phyloP scores from a whole-genome alignment of 2,113 vertebrate genomes.

The Origma solitaria region DNA sequence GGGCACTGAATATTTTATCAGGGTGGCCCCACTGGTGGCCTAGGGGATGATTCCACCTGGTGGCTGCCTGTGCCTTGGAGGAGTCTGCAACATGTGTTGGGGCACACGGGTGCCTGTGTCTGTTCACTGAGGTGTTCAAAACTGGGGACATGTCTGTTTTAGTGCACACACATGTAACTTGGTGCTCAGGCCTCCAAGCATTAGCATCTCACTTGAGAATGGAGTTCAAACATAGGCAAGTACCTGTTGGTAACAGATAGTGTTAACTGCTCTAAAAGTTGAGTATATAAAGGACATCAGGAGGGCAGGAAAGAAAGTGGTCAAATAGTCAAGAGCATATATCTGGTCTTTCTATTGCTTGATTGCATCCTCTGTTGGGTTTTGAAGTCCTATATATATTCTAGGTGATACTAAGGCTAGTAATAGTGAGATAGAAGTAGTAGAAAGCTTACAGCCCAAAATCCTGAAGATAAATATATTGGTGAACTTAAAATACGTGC shows the following conservation, averaged over 20 bases:
- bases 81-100: not conserved
- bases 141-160: not conserved
- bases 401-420: not conserved
- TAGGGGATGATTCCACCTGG: not conserved
- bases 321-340: not conserved
- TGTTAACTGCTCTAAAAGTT: not conserved
- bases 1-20: not conserved
- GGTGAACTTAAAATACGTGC: not conserved
- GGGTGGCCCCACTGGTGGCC: not conserved
- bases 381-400: not conserved
- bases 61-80: not conserved
- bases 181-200: not conserved
- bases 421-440: not conserved
- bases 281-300: not conserved
- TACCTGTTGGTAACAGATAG: not conserved
- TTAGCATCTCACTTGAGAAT: not conserved
- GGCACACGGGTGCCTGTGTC: not conserved
- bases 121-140: rapidly evolving
- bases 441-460: not conserved
- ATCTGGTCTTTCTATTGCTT: not conserved
- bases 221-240: not conserved
- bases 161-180: rapidly evolving
- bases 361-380: not conserved
- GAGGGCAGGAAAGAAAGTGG: not conserved
- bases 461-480: not conserved